Evolutionary conservation across 1,140 invertebrate species (phyloP).

Genomic region (Magallana ariakensis): DNA sequence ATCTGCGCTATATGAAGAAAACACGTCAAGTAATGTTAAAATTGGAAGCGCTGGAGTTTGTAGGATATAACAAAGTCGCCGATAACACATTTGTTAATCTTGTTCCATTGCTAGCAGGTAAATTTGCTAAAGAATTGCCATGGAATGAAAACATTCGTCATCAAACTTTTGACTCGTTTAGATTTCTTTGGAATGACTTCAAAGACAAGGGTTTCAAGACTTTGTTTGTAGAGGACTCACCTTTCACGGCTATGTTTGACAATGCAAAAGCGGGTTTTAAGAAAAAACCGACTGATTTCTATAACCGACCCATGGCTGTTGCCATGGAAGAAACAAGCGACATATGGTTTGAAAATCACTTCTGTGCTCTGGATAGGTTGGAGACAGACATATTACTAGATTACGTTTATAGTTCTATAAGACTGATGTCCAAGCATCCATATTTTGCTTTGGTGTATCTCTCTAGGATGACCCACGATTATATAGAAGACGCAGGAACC

Average conservation of each 20-base stretch:
- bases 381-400: constrained; percentile 76
- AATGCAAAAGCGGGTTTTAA: constrained; percentile 80
- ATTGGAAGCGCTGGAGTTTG: constrained; percentile 72
- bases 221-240: constrained; percentile 81
- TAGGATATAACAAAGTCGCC: constrained; percentile 78
- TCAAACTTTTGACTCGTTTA: constrained; percentile 78
- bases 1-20: constrained; percentile 89
- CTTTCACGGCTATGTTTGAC: constrained; percentile 81
- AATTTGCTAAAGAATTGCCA: constrained; percentile 75
- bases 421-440: constrained; percentile 63
- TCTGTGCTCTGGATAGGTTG: constrained; percentile 71
- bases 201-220: constrained; percentile 79
- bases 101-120: constrained; percentile 75
- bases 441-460: constrained; percentile 78
- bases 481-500: constrained; percentile 69
- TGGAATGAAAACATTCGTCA: constrained; percentile 73
- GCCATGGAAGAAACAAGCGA: constrained; percentile 71
- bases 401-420: constrained; percentile 70
- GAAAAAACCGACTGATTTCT: constrained; percentile 80
- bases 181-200: constrained; percentile 82
- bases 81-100: constrained; percentile 80
- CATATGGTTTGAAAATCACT: constrained; percentile 74
- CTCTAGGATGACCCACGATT: constrained; percentile 77
- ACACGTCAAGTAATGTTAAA: constrained; percentile 82
- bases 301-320: constrained; percentile 77